Percentiles rank a stretch among this genome's conserved stretches.
Conservation (phyloP, 2,113 vertebrate species). For the Notechis scutatus region DNA sequence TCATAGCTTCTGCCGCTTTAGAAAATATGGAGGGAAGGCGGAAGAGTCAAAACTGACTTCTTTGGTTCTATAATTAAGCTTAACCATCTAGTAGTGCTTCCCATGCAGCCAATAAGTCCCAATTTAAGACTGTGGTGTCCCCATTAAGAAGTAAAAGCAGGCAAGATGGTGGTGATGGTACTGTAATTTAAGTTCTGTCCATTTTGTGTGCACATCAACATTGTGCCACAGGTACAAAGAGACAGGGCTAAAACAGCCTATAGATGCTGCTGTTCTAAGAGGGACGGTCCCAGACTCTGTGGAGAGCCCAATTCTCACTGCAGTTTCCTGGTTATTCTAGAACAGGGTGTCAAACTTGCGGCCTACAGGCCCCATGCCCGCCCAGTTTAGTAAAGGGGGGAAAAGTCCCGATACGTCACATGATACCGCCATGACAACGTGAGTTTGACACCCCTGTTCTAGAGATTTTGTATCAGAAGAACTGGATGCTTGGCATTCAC, state of each 20-base stretch:
- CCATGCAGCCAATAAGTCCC: background rate
- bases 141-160: background rate
- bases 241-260: background rate
- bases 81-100: background rate
- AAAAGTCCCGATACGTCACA: too few relatives aligned
- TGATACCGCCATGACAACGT: too few relatives aligned
- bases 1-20: constrained; percentile 78
- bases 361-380: too few relatives aligned
- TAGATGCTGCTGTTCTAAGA: background rate
- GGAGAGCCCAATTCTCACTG: background rate
- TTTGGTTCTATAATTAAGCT: background rate
- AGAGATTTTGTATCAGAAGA: background rate
- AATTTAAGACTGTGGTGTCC: background rate
- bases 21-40: background rate
- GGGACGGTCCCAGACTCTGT: background rate
- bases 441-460: background rate
- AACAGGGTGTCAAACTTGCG: too few relatives aligned
- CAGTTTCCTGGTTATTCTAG: background rate
- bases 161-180: background rate
- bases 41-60: background rate
- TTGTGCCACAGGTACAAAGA: background rate
- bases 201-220: background rate
- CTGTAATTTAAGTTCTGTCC: background rate
- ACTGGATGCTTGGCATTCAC: background rate
- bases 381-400: too few relatives aligned